Conservation (phyloP, 1,140 invertebrate species). For the Meloidogyne hapla region DNA sequence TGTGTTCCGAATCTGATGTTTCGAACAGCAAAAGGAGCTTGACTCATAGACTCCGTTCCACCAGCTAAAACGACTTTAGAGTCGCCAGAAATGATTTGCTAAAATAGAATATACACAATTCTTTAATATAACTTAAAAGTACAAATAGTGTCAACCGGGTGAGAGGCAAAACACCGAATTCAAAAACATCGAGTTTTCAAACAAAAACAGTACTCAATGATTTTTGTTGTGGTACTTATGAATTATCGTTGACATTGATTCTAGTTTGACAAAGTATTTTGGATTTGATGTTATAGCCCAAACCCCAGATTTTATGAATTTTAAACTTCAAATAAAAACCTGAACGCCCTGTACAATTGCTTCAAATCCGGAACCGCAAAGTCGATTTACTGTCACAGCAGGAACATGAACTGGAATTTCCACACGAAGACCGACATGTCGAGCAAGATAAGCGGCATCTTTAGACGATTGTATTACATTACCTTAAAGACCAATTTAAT, state of each 20-base stretch:
- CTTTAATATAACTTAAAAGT: too few relatives aligned
- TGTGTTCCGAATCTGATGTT: constrained; percentile 85
- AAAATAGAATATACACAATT: constrained; percentile 28
- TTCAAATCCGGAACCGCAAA: constrained; percentile 91
- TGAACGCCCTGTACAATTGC: constrained; percentile 84
- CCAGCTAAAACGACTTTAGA: constrained; percentile 84
- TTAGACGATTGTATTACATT: constrained; percentile 71
- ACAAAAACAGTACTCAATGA: too few relatives aligned
- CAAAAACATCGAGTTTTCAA: too few relatives aligned
- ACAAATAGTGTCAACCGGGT: too few relatives aligned
- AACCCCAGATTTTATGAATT: too few relatives aligned
- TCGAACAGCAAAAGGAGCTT: constrained; percentile 83
- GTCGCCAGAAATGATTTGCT: constrained; percentile 84
- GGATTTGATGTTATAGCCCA: too few relatives aligned
- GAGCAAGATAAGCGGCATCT: constrained; percentile 82
- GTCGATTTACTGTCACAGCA: constrained; percentile 67
- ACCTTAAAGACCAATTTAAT: constrained; percentile 38
- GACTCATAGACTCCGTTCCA: constrained; percentile 92
- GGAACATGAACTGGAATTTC: constrained; percentile 74
- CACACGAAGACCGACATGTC: constrained; percentile 79
- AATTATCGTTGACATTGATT: too few relatives aligned
- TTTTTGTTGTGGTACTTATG: too few relatives aligned
- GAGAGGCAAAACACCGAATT: too few relatives aligned
- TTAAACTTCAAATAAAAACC: constrained; percentile 67
- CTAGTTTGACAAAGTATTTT: too few relatives aligned